Base-by-base conservation (phyloP, 2,888 invertebrate species). In the Sturmia bella region DNA sequence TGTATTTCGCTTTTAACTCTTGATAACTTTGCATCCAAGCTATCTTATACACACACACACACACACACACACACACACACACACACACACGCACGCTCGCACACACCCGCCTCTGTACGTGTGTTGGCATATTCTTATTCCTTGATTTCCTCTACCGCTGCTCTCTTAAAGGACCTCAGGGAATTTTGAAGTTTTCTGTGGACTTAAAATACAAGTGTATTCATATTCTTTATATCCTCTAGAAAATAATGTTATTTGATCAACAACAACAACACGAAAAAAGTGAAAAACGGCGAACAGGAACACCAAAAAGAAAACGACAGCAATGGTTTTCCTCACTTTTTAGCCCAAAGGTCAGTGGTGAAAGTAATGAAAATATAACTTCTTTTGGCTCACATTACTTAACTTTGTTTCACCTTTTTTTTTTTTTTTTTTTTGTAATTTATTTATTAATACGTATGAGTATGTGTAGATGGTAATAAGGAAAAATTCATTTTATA, bases 141-240 rank as follows among this genome's bases (percentile, higher is more conserved):
- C 74, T 82, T 82, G 78, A 82, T 82, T 82, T 82, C 82, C 82
- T 82, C 74, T 78, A 82, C 74, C 82, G 78, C 66, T 82, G 78
- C 78, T 82, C 74, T 70, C 74, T 70, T 74, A 74, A 48, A 12
- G 24, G 64, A 37, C 66, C 70, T 61, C 2, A 43, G 43, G 77
- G 39, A 24, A 70, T n/a, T 73, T 64, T 74, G 37, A 82, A 82
- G 74, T 82, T 70, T 82, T 82, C 78, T 75, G 82, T 82, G 74
- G 66, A 78, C 70, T 57, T 74, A 59, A 69, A 78, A 64, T 59
- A 74, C 64, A 52, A 52, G 27, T 66, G 45, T 61, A 39, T 43
- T 52, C 43, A 37, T 77, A 52, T 64, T 57, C 27, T 13, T 43
- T 37, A 39, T 37, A 64, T 70, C 15, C 17, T 15, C 9, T 24